Percentiles rank a stretch among this genome's conserved stretches.
phyloP scores from a whole-genome alignment of 2,797 vertebrate genomes.

The Brachymystax lenok region DNA sequence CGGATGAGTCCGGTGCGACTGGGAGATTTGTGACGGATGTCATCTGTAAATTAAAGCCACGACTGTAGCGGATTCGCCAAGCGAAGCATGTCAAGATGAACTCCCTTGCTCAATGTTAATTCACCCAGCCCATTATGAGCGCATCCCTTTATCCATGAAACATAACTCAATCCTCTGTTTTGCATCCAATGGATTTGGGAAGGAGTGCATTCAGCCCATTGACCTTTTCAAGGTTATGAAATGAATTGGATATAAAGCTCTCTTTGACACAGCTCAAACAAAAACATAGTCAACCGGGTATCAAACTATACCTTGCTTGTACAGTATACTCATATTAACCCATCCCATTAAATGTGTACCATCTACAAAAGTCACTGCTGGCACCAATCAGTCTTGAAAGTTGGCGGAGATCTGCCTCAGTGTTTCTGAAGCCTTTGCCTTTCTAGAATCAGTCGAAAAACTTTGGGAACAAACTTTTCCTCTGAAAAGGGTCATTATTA shows the following conservation, averaged over 20 bases:
- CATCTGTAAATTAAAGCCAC: slow-evolving; percentile 24
- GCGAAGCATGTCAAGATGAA: slow-evolving; percentile 37
- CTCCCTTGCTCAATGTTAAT: slow-evolving; percentile 30
- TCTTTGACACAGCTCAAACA: not conserved
- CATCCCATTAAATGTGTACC: not conserved
- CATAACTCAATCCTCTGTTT: not conserved
- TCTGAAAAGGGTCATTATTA: slow-evolving; percentile 37
- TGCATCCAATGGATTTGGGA: slow-evolving; percentile 1
- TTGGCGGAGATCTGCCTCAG: no score
- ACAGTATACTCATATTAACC: not conserved
- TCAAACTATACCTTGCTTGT: not conserved
- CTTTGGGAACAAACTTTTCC: slow-evolving; percentile 20
- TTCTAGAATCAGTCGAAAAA: not conserved
- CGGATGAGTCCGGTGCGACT: slow-evolving; percentile 31
- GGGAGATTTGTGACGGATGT: slow-evolving; percentile 43
- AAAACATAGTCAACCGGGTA: not conserved
- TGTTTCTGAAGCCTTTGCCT: not conserved
- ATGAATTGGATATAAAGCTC: not conserved
- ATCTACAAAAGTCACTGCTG: not conserved
- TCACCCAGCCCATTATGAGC: not conserved
- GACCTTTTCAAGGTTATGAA: slow-evolving; percentile 15
- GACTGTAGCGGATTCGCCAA: slow-evolving; percentile 31
- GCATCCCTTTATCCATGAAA: slow-evolving; percentile 13
- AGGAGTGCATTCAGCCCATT: not conserved
- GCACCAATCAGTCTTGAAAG: not conserved